Base-by-base conservation (phyloP, 2,797 vertebrate species). In the Halcyon chelicuti region DNA sequence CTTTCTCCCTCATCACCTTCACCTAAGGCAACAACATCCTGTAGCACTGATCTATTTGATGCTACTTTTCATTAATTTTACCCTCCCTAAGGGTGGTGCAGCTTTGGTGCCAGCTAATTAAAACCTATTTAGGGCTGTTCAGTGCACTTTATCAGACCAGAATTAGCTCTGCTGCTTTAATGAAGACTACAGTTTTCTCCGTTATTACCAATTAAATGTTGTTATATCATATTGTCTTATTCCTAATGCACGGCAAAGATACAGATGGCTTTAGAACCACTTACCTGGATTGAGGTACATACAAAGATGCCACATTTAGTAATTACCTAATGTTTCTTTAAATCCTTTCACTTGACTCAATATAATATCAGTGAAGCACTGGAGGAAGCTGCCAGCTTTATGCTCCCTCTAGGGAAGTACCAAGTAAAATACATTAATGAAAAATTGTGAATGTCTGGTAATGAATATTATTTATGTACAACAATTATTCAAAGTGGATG, bases 101-200 rank as follows among this genome's bases (percentile, higher is more conserved):
- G 96, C 96, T 94, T 86, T 91, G 96, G 97, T 97, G 94, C 94
- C 96, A 96, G 96, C 97, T 98, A 98, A 98, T 98, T 98, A 98
- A 97, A 97, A 97, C 94, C 92, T 95, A 97, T 97, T 97, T 97
- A 97, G 95, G 93, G 93, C 96, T 97, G 92, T 89, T 97, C 90
- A 91, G 84, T 92, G 93, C 91, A 96, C 94, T 98, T 97, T 97
- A 97, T 97, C 96, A 98, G 97, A 75, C 65, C 66, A 93, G 93
- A 97, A 97, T 97, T 97, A 97, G 94, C 93, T 97, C 81, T 96
- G 77, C 84, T 96, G 80, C 93, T 97, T 97, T 97, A 97, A 98
- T 96, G 90, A 94, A 95, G 72, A 93, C 91, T 96, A 93, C 67
- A 63, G 86, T 86, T 97, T 97, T 97, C 89, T 88, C 82, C 93